Base-by-base conservation (phyloP, 2,888 invertebrate genomes). In the Pheosia gnoma region DNA sequence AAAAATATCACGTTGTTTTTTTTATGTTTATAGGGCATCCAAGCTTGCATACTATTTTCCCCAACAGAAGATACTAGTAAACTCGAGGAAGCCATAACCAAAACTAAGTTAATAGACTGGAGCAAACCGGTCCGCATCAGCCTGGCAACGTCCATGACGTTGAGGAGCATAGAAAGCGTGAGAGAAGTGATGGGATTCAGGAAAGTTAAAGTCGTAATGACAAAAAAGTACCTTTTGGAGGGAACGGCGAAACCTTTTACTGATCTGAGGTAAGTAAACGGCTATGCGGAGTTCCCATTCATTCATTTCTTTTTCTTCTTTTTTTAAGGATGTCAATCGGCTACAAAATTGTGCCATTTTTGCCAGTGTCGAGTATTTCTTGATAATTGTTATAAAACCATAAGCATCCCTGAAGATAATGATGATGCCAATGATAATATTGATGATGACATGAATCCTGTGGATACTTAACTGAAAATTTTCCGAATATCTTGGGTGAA, bases 51-150 rank as follows among this genome's bases (percentile, higher is more conserved):
- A 43, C 61, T 78, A 49, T 77, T 72, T 63, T 74, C 77, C 51
- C 63, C 74, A 5, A 64, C 61, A 5, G 66, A 75, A 61, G 74
- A 82, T 59, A 81, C 78, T 0, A 70, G 61, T 39, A 70, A 78
- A 57, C 66, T 82, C n/a, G 76, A 78, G 70, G 74, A 77, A 57
- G 77, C 81, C 11, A 13, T 80, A 10, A 13, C 64, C 7, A 70
- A 67, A 54, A 80, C 82, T 5, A 74, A 73, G 49, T 39, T 76
- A 52, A 79, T 82, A 41, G 74, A 80, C 53, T 82, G 82, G 78
- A 73, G 57, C n/a, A 62, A 59, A 13, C 45, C 52, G 57, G 53
- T 57, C 8, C 4, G 45, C 10, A 9, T 57, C 11, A 67, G 60
- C 52, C 57, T 65, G 49, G 59, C 67, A 4, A 59, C 72, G 39